Base-by-base conservation (phyloP, 2,113 vertebrate species). In the Lophochroa leadbeateri region DNA sequence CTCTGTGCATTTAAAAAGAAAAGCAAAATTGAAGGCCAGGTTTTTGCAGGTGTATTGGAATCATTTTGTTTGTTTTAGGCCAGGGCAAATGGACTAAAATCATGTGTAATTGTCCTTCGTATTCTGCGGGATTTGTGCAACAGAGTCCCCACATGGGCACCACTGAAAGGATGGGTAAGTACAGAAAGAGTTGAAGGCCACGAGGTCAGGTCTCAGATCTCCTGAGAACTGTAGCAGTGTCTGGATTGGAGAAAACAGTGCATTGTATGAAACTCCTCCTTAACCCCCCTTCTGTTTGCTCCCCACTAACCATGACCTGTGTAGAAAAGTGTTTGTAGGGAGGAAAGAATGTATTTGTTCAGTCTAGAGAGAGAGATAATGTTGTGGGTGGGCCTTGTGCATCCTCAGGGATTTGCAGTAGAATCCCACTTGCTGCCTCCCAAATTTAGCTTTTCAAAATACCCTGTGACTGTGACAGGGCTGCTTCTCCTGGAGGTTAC, bases 111-210 rank as follows among this genome's bases (percentile, higher is more conserved):
- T 97, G 98, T 99, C 82, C 99, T 99, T 90, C 99, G 99, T 95
- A 99, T 99, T 98, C 99, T 99, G 71, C 98, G 99, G 95, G 98
- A 99, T 98, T 99, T 99, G 98, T 99, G 99, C 99, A 99, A 99
- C 98, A 98, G 99, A 98, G 98, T 99, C 90, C 98, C 98, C n/a
- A 98, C 98, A 58, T 99, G 99, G 99, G 99, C 99, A 76, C 99
- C 99, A n/a, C 98, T 99, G 84, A 99, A 99, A 98, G 99, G 99
- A 98, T 99, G 99, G 99, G 99, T 99, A 97, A 99, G 99, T 99
- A 97, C 69, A 55, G 92, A 93, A 82, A 55, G 82, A 61, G 64
- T 14, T 81, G 78, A 82, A 93, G 70, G 90, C 71, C 90, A 25
- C 13, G 20, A 4, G 49, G 71, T 75, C 86, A 83, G 46, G 88